These are phyloP conservation scores for Amphiprion clarkii DNA, from an alignment of 2,797 vertebrate genomes.

Conservation along the genomic window DNA sequence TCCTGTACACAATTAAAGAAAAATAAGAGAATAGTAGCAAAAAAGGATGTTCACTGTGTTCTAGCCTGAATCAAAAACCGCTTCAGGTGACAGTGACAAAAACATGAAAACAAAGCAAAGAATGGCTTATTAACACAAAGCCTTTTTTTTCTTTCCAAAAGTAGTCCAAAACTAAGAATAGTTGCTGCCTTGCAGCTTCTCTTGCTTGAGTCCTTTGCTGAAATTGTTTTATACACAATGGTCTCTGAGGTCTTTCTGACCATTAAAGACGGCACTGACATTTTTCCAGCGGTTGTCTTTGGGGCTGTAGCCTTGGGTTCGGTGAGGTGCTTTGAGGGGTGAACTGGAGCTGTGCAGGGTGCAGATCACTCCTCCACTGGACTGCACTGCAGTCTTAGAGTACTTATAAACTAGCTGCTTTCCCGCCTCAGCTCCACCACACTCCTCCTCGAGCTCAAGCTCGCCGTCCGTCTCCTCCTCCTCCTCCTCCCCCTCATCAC, in stretches of 20 bases:
- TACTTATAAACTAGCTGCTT: slow-evolving; percentile 90
- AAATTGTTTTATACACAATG: slow-evolving; percentile 85
- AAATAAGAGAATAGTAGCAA: slow-evolving; percentile 70
- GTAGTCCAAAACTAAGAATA: slow-evolving; percentile 66
- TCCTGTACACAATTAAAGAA: slow-evolving; percentile 78
- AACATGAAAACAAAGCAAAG: slow-evolving; percentile 69
- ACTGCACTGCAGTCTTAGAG: slow-evolving; percentile 86
- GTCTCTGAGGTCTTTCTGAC: slow-evolving; percentile 90
- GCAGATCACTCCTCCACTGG: slow-evolving; percentile 87
- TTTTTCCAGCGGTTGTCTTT: slow-evolving; percentile 97
- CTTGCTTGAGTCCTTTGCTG: slow-evolving; percentile 66
- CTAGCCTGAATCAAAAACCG: slow-evolving; percentile 61
- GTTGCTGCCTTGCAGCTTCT: slow-evolving; percentile 62
- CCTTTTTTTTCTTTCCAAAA: slow-evolving; percentile 70
- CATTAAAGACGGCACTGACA: slow-evolving; percentile 82
- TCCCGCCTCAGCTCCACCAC: slow-evolving; percentile 81
- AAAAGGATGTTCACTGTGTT: slow-evolving; percentile 71
- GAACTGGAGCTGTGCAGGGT: slow-evolving; percentile 84
- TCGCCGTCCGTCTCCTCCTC: slow-evolving; percentile 81
- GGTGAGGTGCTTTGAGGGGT: slow-evolving; percentile 89
- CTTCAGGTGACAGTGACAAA: slow-evolving; percentile 74
- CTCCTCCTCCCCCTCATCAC: slow-evolving; percentile 84
- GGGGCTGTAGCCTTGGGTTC: slow-evolving; percentile 89
- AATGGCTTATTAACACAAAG: slow-evolving; percentile 78
- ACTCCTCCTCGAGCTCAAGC: slow-evolving; percentile 78